Conservation (phyloP, 2,113 vertebrate species). For the Tragelaphus imberbis region DNA sequence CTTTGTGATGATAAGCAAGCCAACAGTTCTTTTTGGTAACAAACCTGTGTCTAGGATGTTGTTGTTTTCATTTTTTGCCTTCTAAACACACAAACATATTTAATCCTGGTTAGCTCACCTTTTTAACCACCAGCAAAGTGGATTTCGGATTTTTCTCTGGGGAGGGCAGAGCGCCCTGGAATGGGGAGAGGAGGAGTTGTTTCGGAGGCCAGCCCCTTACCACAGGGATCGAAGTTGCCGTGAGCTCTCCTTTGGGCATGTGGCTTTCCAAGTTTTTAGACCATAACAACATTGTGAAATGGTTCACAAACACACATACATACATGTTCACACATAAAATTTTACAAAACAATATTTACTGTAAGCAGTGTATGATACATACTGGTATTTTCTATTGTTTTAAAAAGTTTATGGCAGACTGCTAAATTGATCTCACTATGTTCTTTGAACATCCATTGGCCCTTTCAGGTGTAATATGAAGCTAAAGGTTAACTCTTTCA, state of each 20-base stretch:
- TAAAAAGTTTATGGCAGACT: background rate
- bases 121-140: background rate
- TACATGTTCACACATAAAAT: background rate
- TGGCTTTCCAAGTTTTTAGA: background rate
- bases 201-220: background rate
- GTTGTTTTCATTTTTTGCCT: background rate
- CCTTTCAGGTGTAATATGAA: background rate
- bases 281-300: background rate
- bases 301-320: background rate
- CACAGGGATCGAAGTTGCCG: background rate
- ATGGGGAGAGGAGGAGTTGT: background rate
- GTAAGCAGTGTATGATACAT: background rate
- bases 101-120: background rate
- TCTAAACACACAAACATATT: background rate
- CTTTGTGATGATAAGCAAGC: background rate
- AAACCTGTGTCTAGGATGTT: background rate
- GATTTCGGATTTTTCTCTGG: background rate
- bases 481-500: background rate
- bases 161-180: background rate
- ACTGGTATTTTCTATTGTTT: background rate
- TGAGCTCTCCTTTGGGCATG: background rate
- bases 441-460: background rate
- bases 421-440: background rate
- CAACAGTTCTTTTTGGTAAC: background rate
- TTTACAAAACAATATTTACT: background rate